Evolutionary conservation across 2,797 vertebrate genomes (phyloP), one percentile per base, ranked within the genome.

Genomic region (Chelonia mydas): DNA sequence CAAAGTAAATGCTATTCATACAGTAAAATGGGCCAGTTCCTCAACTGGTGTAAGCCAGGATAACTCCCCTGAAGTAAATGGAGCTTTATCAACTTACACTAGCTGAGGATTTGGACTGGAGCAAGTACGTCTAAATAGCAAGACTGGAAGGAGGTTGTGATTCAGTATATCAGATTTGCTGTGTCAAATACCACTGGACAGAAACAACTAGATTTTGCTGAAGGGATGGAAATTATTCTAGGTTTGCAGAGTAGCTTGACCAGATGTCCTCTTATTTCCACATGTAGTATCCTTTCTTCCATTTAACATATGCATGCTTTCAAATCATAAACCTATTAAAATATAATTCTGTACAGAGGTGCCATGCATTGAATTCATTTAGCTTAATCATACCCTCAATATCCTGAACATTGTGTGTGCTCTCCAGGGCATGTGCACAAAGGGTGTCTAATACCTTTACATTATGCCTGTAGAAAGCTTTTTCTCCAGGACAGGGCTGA

Each of bases 161-260:
- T 57, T 23, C n/a, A 54, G 31, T n/a, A 11, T 21, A 51, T 53
- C 78, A 53, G 33, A 53, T 82, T 41, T 82, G 23, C 80, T 81
- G 27, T 2, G 25, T 27, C 41, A 41, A 41, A 31, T 54, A 27
- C 2, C 0, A 0, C 33, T 79, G 51, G 6, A 57, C 55, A 72
- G 68, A 54, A 74, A 49, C 51, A 72, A 88, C 19, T 65, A 54
- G 83, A 4, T 91, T 92, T 90, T 78, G 12, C 72, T 76, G 19
- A 37, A 49, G 0, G 0, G 15, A 2, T 45, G 28, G 15, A 17
- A 33, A 74, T 76, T 49, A 76, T 33, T 47, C 37, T 85, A 33
- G 37, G 51, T 33, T 77, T 55, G 11, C 37, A 33, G 17, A 76
- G 21, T 33, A 57, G 51, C 49, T 53, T 86, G 21, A 86, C 27